phyloP scores from a whole-genome alignment of 2,888 invertebrate species.

The Alcis repandata region DNA sequence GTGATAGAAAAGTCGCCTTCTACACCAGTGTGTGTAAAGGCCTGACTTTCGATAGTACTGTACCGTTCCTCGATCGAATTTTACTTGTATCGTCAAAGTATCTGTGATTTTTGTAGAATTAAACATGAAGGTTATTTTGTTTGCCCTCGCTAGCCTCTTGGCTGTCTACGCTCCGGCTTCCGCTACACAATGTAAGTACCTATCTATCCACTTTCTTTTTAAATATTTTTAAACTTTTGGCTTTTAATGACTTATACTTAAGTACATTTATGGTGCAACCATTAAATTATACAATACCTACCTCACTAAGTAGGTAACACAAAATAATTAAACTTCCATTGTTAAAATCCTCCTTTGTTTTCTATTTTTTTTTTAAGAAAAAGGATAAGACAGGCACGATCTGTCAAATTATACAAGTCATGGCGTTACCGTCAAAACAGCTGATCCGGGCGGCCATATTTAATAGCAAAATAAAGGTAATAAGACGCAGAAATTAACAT shows the following conservation, averaged over 20 bases:
- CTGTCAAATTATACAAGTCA: slow-evolving; percentile 17
- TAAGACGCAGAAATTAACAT: background rate
- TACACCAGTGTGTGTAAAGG: slow-evolving; percentile 98
- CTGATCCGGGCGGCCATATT: slow-evolving; percentile 25
- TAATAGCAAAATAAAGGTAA: background rate
- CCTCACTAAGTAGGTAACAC: too few relatives aligned
- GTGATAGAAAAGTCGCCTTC: slow-evolving; percentile 89
- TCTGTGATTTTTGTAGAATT: slow-evolving; percentile 79
- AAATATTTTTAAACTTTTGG: background rate
- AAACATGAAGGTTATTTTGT: slow-evolving; percentile 87
- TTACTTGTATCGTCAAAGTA: slow-evolving; percentile 74
- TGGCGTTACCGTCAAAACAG: slow-evolving; percentile 36
- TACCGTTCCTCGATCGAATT: slow-evolving; percentile 51
- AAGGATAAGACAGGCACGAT: background rate
- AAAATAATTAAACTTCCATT: too few relatives aligned
- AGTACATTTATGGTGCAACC: background rate
- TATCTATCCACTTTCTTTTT: slow-evolving; percentile 35
- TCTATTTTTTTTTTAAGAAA: background rate
- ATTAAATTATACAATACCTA: background rate
- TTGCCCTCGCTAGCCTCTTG: slow-evolving; percentile 80
- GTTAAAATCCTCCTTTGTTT: background rate
- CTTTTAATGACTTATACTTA: background rate
- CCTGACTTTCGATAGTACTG: slow-evolving; percentile 78
- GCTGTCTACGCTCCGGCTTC: slow-evolving; percentile 81
- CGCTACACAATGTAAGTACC: slow-evolving; percentile 90